Evolutionary conservation across 2,797 vertebrate genomes (phyloP).

Genomic region (Pipistrellus kuhlii): DNA sequence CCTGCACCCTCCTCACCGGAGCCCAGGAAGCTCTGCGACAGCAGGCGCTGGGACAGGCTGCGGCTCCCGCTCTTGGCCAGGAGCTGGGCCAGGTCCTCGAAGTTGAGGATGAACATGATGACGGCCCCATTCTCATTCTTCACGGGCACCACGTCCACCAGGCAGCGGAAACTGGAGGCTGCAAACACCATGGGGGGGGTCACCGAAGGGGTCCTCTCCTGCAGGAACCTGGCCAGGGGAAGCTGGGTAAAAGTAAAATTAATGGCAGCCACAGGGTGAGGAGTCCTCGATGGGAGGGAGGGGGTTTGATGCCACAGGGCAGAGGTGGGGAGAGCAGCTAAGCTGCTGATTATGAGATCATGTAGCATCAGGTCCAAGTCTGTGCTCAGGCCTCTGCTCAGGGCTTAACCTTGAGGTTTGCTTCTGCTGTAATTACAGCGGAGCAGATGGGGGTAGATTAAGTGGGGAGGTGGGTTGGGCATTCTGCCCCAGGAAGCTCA

Average conservation of each 20-base stretch:
- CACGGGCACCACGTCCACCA: constrained; percentile 96
- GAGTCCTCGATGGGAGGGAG: background rate
- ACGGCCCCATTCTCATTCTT: constrained; percentile 95
- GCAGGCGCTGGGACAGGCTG: constrained; percentile 91
- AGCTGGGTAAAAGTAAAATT: constrained; percentile 23
- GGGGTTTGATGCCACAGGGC: background rate
- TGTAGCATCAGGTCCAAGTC: constrained; percentile 50
- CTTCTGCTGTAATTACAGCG: constrained; percentile 81
- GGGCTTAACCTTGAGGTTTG: constrained; percentile 74
- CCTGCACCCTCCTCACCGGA: constrained; percentile 81
- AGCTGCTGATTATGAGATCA: constrained; percentile 78
- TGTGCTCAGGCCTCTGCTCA: background rate
- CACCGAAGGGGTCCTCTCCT: background rate
- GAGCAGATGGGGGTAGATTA: constrained; percentile 84
- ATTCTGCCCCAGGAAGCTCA: constrained; percentile 13
- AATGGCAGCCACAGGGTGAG: constrained; percentile 28
- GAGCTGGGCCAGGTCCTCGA: constrained; percentile 93
- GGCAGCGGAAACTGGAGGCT: constrained; percentile 95
- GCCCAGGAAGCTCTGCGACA: constrained; percentile 91
- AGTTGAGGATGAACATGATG: constrained; percentile 99
- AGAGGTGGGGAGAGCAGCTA: constrained; percentile 65
- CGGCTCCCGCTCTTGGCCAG: constrained; percentile 89
- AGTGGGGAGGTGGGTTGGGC: constrained; percentile 19
- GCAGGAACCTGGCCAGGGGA: background rate
- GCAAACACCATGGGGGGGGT: constrained; percentile 46